These are phyloP conservation scores for Heliconius melpomene DNA, from an alignment of 1,140 invertebrate species.

Conservation along the genomic window DNA sequence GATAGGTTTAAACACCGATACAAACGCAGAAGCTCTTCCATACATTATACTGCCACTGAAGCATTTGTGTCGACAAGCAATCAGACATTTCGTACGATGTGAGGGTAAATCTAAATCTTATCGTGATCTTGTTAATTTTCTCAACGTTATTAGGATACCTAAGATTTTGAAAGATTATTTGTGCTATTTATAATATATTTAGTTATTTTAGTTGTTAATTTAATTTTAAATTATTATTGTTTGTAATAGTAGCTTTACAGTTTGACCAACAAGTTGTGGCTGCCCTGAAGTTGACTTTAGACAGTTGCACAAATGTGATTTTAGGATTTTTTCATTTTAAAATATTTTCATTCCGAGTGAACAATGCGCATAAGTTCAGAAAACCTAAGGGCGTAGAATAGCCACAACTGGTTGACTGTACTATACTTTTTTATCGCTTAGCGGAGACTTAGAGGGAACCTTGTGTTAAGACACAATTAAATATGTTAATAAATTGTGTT, in stretches of 20 bases:
- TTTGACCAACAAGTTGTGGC: too few relatives aligned
- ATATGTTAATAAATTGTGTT: too few relatives aligned
- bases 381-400: too few relatives aligned
- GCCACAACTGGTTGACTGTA: too few relatives aligned
- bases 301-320: too few relatives aligned
- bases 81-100: constrained; percentile 49
- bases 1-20: constrained; percentile 46
- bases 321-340: too few relatives aligned
- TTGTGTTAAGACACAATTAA: too few relatives aligned
- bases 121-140: constrained; percentile 42
- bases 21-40: constrained; percentile 44
- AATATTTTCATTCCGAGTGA: too few relatives aligned
- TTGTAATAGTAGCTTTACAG: not conserved
- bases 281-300: too few relatives aligned
- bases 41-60: constrained; percentile 55
- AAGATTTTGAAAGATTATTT: constrained; percentile 58
- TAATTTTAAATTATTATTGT: not conserved
- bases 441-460: too few relatives aligned
- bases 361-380: too few relatives aligned
- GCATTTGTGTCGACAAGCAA: constrained; percentile 60
- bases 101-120: not conserved
- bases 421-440: too few relatives aligned
- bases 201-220: constrained; percentile 9
- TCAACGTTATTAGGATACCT: constrained; percentile 55
- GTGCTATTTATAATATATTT: constrained; percentile 45